Evolutionary conservation across 1,140 invertebrate genomes (phyloP).

Genomic region (Zophobas atratus): DNA sequence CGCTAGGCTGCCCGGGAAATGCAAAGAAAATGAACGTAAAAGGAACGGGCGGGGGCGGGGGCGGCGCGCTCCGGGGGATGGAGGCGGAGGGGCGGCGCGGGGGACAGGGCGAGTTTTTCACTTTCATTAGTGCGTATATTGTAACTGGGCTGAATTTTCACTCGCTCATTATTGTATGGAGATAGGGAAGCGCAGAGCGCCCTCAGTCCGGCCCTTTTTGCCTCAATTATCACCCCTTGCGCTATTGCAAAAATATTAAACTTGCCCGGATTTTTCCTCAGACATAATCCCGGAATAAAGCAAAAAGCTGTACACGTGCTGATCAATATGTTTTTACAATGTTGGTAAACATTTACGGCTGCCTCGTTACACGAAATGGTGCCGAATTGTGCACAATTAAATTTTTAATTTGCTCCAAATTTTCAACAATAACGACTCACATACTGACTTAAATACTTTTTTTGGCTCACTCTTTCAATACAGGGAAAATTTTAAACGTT

Average conservation of each 20-base stretch:
- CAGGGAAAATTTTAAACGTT: too few relatives aligned
- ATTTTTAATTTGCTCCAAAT: too few relatives aligned
- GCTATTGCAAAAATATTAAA: slow-evolving; percentile 13
- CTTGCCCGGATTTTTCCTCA: neutral
- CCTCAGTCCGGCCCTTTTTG: slow-evolving; percentile 1
- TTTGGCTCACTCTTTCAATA: too few relatives aligned
- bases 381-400: too few relatives aligned
- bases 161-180: slow-evolving; percentile 43
- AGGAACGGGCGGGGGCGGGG: slow-evolving; percentile 33
- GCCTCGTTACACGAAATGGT: neutral
- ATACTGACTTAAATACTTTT: too few relatives aligned
- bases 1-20: slow-evolving; percentile 64
- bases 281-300: neutral
- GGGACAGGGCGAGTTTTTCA: slow-evolving; percentile 61
- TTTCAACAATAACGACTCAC: too few relatives aligned
- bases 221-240: slow-evolving; percentile 19
- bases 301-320: neutral
- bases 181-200: slow-evolving; percentile 19
- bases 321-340: neutral
- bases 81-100: slow-evolving; percentile 17
- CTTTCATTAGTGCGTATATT: slow-evolving; percentile 63
- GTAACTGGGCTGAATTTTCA: slow-evolving; percentile 51
- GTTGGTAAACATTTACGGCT: neutral
- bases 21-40: slow-evolving; percentile 63
- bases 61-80: neutral